phyloP scores from a whole-genome alignment of 2,888 invertebrate genomes.

The Caenorhabditis sinica region DNA sequence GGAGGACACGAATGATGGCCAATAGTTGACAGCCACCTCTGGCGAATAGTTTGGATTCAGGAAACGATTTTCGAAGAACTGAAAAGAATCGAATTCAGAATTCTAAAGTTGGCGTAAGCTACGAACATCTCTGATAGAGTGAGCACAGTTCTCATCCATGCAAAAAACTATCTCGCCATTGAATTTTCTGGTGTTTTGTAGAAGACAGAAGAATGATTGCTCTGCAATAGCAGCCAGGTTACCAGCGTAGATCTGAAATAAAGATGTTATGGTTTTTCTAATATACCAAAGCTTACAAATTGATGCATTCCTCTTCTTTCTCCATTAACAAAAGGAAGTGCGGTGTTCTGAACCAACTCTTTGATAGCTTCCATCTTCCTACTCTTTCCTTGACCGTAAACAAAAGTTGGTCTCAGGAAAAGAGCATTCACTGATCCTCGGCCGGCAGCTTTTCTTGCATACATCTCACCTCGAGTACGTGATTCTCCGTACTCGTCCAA shows the following conservation, averaged over 20 bases:
- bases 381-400: conserved; percentile 78
- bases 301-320: conserved; percentile 79
- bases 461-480: conserved; percentile 78
- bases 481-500: conserved; percentile 81
- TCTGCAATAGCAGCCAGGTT: conserved; percentile 76
- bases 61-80: conserved; percentile 67
- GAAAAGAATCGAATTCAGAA: conserved; percentile 30
- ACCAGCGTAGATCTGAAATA: conserved; percentile 78
- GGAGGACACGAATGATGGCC: conserved; percentile 45
- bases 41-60: conserved; percentile 34
- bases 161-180: conserved; percentile 79
- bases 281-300: conserved; percentile 71
- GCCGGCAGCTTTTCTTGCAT: conserved; percentile 70
- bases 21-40: conserved; percentile 34
- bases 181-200: conserved; percentile 63
- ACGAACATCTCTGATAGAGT: conserved; percentile 74
- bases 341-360: conserved; percentile 65
- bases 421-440: conserved; percentile 67
- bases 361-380: conserved; percentile 67
- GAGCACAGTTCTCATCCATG: conserved; percentile 77
- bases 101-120: background rate
- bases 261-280: background rate
- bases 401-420: conserved; percentile 77
- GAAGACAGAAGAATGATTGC: conserved; percentile 71
- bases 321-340: conserved; percentile 74